Evolutionary conservation across 2,113 vertebrate species (phyloP).

Genomic region (Orthonyx spaldingii): DNA sequence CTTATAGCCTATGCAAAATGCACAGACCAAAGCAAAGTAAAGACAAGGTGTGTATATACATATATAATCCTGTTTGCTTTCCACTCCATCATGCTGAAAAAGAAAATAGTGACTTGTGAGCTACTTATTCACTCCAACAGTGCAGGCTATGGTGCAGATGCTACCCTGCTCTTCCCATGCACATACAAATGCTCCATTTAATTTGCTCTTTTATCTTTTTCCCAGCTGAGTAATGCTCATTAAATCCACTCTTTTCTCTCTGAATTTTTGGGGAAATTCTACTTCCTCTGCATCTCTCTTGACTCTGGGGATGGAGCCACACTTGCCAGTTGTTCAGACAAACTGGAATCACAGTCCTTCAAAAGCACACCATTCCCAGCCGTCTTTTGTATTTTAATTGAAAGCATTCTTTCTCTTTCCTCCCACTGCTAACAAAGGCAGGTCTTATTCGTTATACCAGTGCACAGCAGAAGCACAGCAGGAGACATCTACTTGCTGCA

Average conservation of each 20-base stretch:
- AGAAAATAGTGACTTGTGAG: neutral
- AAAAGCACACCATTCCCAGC: neutral
- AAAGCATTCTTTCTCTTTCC: neutral
- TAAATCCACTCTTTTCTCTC: neutral
- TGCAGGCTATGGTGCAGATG: neutral
- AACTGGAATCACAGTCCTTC: neutral
- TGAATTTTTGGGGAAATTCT: constrained; percentile 2
- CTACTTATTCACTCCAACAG: neutral
- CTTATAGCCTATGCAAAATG: neutral
- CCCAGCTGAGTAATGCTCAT: neutral
- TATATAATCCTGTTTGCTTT: neutral
- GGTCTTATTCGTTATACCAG: neutral
- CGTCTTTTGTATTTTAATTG: neutral
- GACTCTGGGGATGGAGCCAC: neutral
- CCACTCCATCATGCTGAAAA: neutral
- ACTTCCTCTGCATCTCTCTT: neutral
- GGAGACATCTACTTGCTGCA: neutral
- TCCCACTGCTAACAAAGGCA: neutral
- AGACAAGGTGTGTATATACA: neutral
- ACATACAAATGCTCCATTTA: neutral
- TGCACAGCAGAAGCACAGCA: neutral
- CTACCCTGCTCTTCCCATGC: neutral
- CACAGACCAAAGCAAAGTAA: neutral
- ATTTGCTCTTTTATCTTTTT: constrained; percentile 28
- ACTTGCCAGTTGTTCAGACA: neutral